Evolutionary conservation across 2,888 invertebrate species (phyloP).

Genomic region (Willowsia nigromaculata): DNA sequence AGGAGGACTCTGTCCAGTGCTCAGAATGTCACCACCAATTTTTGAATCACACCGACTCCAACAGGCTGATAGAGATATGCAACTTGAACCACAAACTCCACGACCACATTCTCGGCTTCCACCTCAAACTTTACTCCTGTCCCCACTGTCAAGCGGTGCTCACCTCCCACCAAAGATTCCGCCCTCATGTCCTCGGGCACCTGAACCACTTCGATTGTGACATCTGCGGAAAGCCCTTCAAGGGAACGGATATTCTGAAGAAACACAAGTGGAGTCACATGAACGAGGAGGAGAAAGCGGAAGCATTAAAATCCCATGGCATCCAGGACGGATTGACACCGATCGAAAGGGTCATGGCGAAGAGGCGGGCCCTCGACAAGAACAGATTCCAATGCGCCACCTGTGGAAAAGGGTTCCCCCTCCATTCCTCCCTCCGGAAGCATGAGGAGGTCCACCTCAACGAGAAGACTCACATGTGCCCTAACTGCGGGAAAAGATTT

Average conservation of each 20-base stretch:
- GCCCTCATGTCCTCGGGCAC: not conserved
- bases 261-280: not conserved
- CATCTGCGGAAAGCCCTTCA: not conserved
- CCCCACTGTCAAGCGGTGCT: not conserved
- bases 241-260: not conserved
- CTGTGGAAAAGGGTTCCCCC: not conserved
- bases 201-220: not conserved
- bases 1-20: not conserved
- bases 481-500: not conserved
- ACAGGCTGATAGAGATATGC: no score
- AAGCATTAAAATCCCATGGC: not conserved
- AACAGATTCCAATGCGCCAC: not conserved
- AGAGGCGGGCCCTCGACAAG: not conserved
- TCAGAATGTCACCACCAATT: not conserved
- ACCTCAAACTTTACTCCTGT: not conserved
- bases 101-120: not conserved
- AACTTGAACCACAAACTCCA: not conserved
- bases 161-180: no score
- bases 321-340: no score
- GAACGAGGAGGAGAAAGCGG: not conserved
- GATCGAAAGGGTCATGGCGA: no score
- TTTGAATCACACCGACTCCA: no score
- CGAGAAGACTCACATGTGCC: not conserved
- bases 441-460: not conserved
- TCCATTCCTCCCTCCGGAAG: not conserved